Evolutionary conservation across 2,113 vertebrate species (phyloP).

Genomic region (Serilophus lunatus): DNA sequence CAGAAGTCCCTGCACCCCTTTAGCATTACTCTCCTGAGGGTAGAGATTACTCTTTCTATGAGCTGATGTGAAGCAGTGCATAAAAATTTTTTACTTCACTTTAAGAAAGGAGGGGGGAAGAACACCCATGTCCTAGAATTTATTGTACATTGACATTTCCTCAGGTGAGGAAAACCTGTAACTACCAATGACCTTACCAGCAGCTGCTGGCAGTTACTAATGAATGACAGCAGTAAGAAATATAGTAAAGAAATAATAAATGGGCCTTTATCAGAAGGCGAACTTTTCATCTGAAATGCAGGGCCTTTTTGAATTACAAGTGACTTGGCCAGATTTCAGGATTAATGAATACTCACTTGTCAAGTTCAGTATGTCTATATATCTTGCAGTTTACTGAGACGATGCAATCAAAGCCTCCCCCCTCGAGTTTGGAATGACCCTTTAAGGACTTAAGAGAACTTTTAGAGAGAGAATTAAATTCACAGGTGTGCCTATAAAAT

Average conservation of each 20-base stretch:
- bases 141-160: not conserved
- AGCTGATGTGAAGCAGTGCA: not conserved
- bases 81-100: not conserved
- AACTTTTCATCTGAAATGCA: not conserved
- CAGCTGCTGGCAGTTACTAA: not conserved
- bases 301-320: not conserved
- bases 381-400: not conserved
- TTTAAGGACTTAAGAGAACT: constrained; percentile 9
- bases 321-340: not conserved
- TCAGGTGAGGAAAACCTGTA: not conserved
- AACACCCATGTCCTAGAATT: not conserved
- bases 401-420: not conserved
- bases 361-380: not conserved
- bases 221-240: not conserved
- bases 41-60: not conserved
- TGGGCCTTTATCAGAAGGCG: not conserved
- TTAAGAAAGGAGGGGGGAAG: accelerated
- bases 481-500: not conserved
- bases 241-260: not conserved
- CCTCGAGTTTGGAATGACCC: not conserved
- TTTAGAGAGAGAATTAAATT: constrained; percentile 9
- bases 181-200: not conserved
- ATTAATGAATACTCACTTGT: not conserved
- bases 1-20: not conserved
- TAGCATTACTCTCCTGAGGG: not conserved